phyloP scores from a whole-genome alignment of 2,113 vertebrate species.

The Galeopterus variegatus region DNA sequence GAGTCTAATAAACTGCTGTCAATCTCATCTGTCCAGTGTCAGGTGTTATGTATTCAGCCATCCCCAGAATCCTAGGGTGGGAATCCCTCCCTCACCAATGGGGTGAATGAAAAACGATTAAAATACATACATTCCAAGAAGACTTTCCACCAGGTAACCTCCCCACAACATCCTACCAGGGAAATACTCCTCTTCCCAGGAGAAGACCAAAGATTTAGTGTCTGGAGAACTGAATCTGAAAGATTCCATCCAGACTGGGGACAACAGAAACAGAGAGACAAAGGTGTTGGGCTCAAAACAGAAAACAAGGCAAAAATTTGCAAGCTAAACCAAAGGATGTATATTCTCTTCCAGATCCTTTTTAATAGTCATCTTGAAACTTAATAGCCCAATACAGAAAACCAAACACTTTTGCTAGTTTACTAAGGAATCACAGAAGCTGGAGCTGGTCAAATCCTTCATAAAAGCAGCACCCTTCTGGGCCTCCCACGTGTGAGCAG shows the following conservation, averaged over 20 bases:
- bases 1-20: neutral
- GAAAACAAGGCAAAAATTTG: conserved; percentile 15
- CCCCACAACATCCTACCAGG: neutral
- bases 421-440: neutral
- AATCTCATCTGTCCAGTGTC: neutral
- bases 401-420: neutral
- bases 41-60: neutral
- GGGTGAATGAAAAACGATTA: neutral
- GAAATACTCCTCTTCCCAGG: neutral
- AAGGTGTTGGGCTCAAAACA: neutral
- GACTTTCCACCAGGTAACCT: neutral
- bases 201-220: conserved; percentile 30
- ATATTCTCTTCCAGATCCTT: neutral
- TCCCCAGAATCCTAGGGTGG: neutral
- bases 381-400: neutral
- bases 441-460: neutral
- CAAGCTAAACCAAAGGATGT: neutral
- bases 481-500: neutral
- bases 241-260: neutral
- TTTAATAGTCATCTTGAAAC: neutral
- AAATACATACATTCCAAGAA: neutral
- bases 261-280: neutral
- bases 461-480: neutral
- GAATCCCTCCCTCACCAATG: conserved; percentile 1
- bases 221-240: conserved; percentile 18